Conservation (phyloP, 2,797 vertebrate species). For the Triplophysa bombifrons region DNA sequence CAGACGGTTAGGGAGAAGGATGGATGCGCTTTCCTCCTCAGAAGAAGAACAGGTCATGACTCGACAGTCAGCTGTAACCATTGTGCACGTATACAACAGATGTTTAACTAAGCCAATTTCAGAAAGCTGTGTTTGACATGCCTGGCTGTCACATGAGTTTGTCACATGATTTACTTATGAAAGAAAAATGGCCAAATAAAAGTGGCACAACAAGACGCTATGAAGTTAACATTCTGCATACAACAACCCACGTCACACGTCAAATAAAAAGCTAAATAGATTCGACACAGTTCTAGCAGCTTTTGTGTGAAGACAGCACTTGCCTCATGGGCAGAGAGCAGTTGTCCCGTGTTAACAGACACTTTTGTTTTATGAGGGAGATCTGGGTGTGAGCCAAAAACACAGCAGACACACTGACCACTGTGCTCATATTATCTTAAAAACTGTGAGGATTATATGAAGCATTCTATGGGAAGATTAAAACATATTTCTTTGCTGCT, state of each 20-base stretch:
- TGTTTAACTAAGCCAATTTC: background rate
- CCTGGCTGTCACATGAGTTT: background rate
- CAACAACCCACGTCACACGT: conserved; percentile 5
- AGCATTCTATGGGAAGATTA: background rate
- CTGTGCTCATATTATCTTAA: background rate
- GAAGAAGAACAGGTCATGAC: conserved; percentile 19
- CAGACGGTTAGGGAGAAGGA: conserved; percentile 18
- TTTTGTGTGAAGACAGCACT: conserved; percentile 23
- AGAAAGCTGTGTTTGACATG: background rate
- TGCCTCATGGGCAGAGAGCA: conserved; percentile 9
- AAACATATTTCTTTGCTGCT: background rate
- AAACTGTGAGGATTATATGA: background rate
- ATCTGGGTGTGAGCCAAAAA: conserved; percentile 27
- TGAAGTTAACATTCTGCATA: background rate
- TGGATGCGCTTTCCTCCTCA: conserved; percentile 6
- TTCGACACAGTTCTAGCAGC: conserved; percentile 21
- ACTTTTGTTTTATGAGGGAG: conserved; percentile 36
- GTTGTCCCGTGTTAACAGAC: conserved; percentile 37
- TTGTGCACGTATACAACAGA: background rate
- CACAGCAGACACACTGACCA: conserved; percentile 10
- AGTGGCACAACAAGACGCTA: background rate
- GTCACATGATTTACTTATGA: too few relatives aligned
- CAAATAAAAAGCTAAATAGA: conserved; percentile 31
- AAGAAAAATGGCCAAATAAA: too few relatives aligned
- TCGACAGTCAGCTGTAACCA: conserved; percentile 1